These are phyloP conservation scores for Thrips palmi DNA, from an alignment of 1,140 invertebrate genomes.

Conservation along the genomic window DNA sequence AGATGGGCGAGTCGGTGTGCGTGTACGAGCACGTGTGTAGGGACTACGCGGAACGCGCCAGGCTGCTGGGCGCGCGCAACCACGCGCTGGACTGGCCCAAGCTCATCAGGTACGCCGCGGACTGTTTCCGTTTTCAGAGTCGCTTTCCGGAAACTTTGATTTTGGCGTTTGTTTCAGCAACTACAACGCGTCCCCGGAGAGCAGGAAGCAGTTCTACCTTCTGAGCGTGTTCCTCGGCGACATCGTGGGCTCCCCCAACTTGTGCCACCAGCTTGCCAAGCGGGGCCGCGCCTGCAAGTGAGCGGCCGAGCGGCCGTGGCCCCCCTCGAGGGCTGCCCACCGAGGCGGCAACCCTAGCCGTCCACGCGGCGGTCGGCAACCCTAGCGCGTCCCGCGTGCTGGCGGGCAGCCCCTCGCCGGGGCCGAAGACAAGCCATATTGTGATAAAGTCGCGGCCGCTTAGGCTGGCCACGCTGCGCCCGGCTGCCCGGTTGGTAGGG, in stretches of 20 bases:
- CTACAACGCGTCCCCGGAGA: slow-evolving; percentile 49
- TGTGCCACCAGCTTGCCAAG: slow-evolving; percentile 59
- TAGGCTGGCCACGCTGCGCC: too few species aligned
- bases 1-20: slow-evolving; percentile 47
- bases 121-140: too few species aligned
- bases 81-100: slow-evolving; percentile 13
- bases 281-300: slow-evolving; percentile 31
- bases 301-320: too few species aligned
- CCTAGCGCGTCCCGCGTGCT: too few species aligned
- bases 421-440: too few species aligned
- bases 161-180: slow-evolving; percentile 35
- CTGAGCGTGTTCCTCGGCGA: slow-evolving; percentile 67
- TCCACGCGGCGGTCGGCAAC: too few species aligned
- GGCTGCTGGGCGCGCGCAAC: not conserved
- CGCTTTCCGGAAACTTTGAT: slow-evolving; percentile 28
- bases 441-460: too few species aligned
- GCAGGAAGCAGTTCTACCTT: slow-evolving; percentile 58
- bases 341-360: too few species aligned
- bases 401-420: too few species aligned
- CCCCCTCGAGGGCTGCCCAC: too few species aligned
- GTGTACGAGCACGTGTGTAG: slow-evolving; percentile 48
- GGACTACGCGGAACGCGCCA: slow-evolving; percentile 33
- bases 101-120: slow-evolving; percentile 10
- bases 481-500: too few species aligned
- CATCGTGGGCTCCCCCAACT: slow-evolving; percentile 51